Conservation (phyloP, 2,797 vertebrate genomes). For the Tokudaia muenninki region DNA sequence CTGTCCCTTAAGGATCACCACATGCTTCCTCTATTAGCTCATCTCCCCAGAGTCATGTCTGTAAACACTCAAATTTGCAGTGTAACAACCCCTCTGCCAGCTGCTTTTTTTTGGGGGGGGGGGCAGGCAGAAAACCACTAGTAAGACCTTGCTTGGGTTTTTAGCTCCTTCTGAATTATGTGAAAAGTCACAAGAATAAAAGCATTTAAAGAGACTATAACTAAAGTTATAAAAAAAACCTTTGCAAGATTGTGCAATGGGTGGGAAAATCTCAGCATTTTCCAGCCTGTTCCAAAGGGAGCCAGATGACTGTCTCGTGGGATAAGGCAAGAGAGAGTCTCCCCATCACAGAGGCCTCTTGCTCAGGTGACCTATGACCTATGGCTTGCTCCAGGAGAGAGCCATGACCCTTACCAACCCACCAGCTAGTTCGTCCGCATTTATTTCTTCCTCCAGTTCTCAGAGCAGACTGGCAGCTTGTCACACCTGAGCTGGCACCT, state of each 20-base stretch:
- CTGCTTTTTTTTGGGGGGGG: neutral
- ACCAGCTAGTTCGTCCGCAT: neutral
- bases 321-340: neutral
- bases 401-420: neutral
- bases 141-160: neutral
- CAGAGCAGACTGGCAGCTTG: slow-evolving; percentile 19
- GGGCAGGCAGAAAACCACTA: neutral
- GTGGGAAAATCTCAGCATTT: neutral
- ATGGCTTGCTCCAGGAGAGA: neutral
- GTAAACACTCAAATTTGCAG: slow-evolving; percentile 11
- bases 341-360: neutral
- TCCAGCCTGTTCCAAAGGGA: neutral
- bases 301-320: neutral
- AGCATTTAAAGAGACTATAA: slow-evolving; percentile 18
- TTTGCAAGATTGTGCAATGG: neutral
- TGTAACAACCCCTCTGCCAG: neutral
- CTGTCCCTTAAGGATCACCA: neutral
- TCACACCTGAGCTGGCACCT: neutral
- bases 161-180: neutral
- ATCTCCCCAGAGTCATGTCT: neutral
- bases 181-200: slow-evolving; percentile 40
- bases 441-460: neutral
- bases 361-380: neutral
- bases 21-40: neutral
- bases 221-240: neutral